Evolutionary conservation across 1,140 invertebrate species (phyloP).

Genomic region (Grapholita molesta): DNA sequence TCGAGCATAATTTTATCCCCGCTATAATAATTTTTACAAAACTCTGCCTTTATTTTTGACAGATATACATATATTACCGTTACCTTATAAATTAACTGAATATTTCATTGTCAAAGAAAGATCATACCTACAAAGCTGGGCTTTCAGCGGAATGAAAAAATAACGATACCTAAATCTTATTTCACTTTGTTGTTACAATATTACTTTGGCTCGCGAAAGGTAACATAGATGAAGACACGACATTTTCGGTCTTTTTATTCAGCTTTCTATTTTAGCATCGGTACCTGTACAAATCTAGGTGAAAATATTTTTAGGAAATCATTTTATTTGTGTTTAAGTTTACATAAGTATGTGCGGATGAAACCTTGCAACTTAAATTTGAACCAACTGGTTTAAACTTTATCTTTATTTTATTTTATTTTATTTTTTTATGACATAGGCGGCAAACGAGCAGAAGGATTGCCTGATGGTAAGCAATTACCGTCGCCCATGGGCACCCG

Average conservation of each 20-base stretch:
- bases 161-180: slow-evolving; percentile 1
- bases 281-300: not conserved
- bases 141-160: slow-evolving; percentile 18
- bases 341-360: too few species aligned
- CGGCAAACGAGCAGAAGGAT: too few species aligned
- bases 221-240: not conserved
- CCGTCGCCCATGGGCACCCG: too few species aligned
- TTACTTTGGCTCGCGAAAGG: not conserved
- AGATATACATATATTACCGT: slow-evolving; percentile 3
- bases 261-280: not conserved
- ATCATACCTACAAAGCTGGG: not conserved
- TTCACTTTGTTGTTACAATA: not conserved
- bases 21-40: not conserved
- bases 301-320: too few species aligned
- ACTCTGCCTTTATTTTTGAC: not conserved
- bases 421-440: too few species aligned
- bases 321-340: not conserved
- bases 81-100: slow-evolving; percentile 2
- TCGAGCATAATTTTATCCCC: not conserved
- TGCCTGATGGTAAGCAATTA: too few species aligned
- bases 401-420: too few species aligned
- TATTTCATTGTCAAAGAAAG: slow-evolving; percentile 9
- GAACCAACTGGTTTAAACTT: too few species aligned
- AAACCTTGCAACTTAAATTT: too few species aligned
- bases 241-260: not conserved